Evolutionary conservation across 1,140 invertebrate genomes (phyloP), one percentile per base, ranked within the genome.

Genomic region (Ips nitidus): DNA sequence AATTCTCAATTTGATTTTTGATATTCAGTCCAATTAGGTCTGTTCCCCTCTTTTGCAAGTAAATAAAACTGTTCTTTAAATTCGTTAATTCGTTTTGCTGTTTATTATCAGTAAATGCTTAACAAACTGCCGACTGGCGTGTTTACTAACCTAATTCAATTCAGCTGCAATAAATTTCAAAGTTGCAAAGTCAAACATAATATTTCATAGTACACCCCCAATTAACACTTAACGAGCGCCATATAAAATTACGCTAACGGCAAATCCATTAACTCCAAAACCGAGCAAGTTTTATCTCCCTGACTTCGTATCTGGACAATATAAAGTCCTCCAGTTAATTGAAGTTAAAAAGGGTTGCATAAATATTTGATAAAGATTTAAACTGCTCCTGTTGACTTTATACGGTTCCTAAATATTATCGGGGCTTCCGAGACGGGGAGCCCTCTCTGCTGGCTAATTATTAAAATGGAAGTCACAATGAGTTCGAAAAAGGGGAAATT

Each of bases 291-390:
- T 50, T 66, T 58, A 66, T 58, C 39, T 36, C 55, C 55, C 53
- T n/a, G 22, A 39, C 36, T 66, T 66, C 37, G 64, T 53, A 69
- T 69, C 57, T 53, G 52, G 66, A 68, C 52, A 66, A 41, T 58
- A 58, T 66, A 66, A 58, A 66, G 55, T 66, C 53, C 53, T 45
- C 42, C 36, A 47, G 41, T 66, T 68, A 61, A 60, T 68, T 60
- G 50, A 68, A 68, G 58, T 68, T 68, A 68, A 68, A 68, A 68
- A 68, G 66, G 66, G 57, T 68, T 68, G 66, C 66, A 53, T 68
- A 52, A 60, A 68, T 68, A 68, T 61, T 68, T 68, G 55, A 68
- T 62, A 60, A 58, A 41, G 66, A 68, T 68, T 68, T 68, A 68
- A 68, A 68, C 57, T 47, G 66, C 57, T 53, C 42, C 59, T 68